A percentile compares a stretch with the other conserved stretches of the same genome.
Evolutionary conservation across 2,797 vertebrate genomes (phyloP).

Genomic region (Pteropus rufus): DNA sequence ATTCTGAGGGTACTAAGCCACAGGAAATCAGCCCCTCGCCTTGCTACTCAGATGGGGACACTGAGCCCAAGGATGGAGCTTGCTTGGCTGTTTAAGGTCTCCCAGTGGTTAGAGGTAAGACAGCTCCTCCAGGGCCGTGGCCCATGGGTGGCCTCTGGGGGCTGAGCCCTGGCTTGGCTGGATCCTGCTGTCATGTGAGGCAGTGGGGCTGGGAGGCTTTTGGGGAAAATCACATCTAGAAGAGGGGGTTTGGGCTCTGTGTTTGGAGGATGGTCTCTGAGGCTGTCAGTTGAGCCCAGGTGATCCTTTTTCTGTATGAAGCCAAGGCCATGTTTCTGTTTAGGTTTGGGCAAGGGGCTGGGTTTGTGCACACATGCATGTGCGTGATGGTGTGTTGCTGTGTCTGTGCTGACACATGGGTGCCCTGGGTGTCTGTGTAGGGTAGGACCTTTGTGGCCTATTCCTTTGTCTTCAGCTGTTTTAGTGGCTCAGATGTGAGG

Average conservation of each 20-base stretch:
- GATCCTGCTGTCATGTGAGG: not conserved
- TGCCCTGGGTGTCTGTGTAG: not conserved
- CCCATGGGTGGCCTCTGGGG: not conserved
- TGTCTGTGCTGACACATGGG: not conserved
- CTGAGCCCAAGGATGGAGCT: not conserved
- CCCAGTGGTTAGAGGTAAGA: not conserved
- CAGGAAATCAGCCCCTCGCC: not conserved
- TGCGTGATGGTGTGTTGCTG: too few species aligned
- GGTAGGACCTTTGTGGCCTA: not conserved
- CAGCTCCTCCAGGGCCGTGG: not conserved
- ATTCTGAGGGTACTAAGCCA: not conserved
- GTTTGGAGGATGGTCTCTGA: not conserved
- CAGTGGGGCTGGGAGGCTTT: not conserved
- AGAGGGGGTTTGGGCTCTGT: not conserved
- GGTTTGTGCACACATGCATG: fast-evolving
- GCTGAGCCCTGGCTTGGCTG: not conserved
- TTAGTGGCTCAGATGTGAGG: not conserved
- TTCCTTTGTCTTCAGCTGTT: not conserved
- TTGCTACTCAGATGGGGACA: not conserved
- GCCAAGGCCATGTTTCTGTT: not conserved
- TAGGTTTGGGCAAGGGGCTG: not conserved
- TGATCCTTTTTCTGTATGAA: not conserved
- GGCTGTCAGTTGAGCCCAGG: not conserved
- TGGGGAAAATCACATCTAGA: not conserved
- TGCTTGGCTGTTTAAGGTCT: not conserved